A percentile compares a stretch with the other conserved stretches of the same genome.
Conservation (phyloP, 37 sponge, comb jelly and placozoan genomes). For the Haliclona indistincta region DNA sequence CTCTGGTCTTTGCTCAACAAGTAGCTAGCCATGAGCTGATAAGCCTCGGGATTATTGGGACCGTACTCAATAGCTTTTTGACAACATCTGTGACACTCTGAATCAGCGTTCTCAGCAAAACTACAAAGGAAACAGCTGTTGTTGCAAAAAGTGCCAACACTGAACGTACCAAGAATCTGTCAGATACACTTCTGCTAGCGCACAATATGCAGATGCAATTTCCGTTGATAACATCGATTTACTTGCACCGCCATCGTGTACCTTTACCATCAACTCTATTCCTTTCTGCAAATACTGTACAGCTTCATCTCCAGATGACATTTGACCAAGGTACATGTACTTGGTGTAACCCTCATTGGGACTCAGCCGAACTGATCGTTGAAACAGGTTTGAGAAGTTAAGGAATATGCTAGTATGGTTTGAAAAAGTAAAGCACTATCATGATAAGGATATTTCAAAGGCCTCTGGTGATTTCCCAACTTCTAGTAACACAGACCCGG, state of each 20-base stretch:
- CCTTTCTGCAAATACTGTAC: slow-evolving; percentile 52
- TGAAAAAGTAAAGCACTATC: background rate
- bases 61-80: slow-evolving; percentile 48
- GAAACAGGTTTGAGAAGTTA: slow-evolving; percentile 22
- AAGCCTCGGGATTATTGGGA: slow-evolving; percentile 74
- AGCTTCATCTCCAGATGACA: slow-evolving; percentile 62
- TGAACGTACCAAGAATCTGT: slow-evolving; percentile 73
- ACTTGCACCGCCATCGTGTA: background rate
- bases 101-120: slow-evolving; percentile 57
- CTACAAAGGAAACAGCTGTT: slow-evolving; percentile 12
- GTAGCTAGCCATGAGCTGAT: slow-evolving; percentile 61
- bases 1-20: slow-evolving; percentile 52
- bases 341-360: slow-evolving; percentile 68
- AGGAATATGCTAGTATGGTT: slow-evolving; percentile 13
- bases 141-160: too few species aligned
- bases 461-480: slow-evolving; percentile 53
- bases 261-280: slow-evolving; percentile 47
- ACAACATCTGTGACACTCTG: slow-evolving; percentile 58
- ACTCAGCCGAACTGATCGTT: slow-evolving; percentile 22
- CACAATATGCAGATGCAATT: slow-evolving; percentile 68
- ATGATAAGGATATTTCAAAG: slow-evolving; percentile 46
- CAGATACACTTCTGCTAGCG: slow-evolving; percentile 76
- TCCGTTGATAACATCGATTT: slow-evolving; percentile 16
- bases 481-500: slow-evolving; percentile 64
- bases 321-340: slow-evolving; percentile 79